These are phyloP conservation scores for Odontesthes bonariensis DNA, from an alignment of 2,113 vertebrate species.

Conservation along the genomic window DNA sequence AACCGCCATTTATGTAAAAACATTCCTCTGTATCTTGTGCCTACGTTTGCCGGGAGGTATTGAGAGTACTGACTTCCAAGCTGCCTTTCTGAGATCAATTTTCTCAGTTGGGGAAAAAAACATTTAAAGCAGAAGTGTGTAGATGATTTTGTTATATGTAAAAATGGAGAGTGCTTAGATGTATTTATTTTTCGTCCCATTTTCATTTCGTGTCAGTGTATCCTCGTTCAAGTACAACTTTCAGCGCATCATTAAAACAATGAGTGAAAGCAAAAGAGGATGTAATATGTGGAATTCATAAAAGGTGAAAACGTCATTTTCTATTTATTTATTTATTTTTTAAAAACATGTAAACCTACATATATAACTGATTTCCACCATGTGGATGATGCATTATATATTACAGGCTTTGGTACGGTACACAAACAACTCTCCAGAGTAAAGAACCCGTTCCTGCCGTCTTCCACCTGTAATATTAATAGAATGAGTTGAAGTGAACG, in stretches of 20 bases:
- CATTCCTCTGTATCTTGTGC: slow-evolving; percentile 26
- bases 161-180: too few relatives aligned
- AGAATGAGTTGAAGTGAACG: slow-evolving; percentile 32
- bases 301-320: too few relatives aligned
- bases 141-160: too few relatives aligned
- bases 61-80: slow-evolving; percentile 29
- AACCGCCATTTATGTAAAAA: slow-evolving; percentile 29
- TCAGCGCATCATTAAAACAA: too few relatives aligned
- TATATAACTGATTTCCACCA: neutral
- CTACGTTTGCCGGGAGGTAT: slow-evolving; percentile 53
- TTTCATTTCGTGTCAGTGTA: too few relatives aligned
- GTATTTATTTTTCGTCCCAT: too few relatives aligned
- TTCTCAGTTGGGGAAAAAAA: neutral
- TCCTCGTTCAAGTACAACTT: too few relatives aligned
- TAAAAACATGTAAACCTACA: neutral
- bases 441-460: slow-evolving; percentile 54
- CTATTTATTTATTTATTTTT: too few relatives aligned
- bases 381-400: neutral
- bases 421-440: slow-evolving; percentile 44
- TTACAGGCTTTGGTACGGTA: slow-evolving; percentile 29
- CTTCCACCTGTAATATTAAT: slow-evolving; percentile 60
- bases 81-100: slow-evolving; percentile 37
- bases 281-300: too few relatives aligned
- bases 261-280: neutral
- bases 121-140: too few relatives aligned